Conservation (phyloP, 2,888 invertebrate genomes). For the Hydriomena furcata region DNA sequence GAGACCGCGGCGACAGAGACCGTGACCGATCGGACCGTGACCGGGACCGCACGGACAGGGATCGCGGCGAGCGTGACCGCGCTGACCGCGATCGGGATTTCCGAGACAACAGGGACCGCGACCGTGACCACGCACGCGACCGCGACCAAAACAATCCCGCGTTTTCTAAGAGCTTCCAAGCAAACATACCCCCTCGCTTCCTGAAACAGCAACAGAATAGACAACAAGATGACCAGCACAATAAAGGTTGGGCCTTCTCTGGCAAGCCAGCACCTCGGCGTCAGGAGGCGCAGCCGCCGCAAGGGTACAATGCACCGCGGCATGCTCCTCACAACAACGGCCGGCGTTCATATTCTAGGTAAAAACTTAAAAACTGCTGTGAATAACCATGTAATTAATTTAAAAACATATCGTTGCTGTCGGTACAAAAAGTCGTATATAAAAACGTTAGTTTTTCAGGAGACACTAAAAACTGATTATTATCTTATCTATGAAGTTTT, state of each 20-base stretch:
- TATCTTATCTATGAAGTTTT: no score
- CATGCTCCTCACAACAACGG: constrained; percentile 66
- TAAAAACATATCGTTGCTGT: no score
- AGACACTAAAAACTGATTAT: no score
- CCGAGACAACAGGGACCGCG: constrained; percentile 47
- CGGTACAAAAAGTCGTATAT: no score
- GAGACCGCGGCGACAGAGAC: constrained; percentile 30
- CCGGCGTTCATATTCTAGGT: constrained; percentile 76
- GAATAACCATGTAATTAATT: no score
- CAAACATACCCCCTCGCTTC: constrained; percentile 93
- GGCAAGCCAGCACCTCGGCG: constrained; percentile 68
- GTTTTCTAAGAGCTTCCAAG: constrained; percentile 90
- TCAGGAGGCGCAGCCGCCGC: constrained; percentile 56
- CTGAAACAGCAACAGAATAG: constrained; percentile 88
- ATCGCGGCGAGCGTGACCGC: constrained; percentile 36
- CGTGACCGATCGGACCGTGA: constrained; percentile 49
- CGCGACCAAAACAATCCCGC: constrained; percentile 83
- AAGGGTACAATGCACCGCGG: constrained; percentile 63
- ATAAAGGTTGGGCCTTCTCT: constrained; percentile 73
- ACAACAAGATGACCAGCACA: constrained; percentile 65
- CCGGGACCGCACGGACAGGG: constrained; percentile 51
- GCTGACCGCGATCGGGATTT: constrained; percentile 53
- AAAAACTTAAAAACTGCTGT: constrained; percentile 26
- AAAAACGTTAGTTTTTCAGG: no score
- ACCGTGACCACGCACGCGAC: constrained; percentile 56